Evolutionary conservation across 2,113 vertebrate species (phyloP).

Genomic region (Osmerus mordax): DNA sequence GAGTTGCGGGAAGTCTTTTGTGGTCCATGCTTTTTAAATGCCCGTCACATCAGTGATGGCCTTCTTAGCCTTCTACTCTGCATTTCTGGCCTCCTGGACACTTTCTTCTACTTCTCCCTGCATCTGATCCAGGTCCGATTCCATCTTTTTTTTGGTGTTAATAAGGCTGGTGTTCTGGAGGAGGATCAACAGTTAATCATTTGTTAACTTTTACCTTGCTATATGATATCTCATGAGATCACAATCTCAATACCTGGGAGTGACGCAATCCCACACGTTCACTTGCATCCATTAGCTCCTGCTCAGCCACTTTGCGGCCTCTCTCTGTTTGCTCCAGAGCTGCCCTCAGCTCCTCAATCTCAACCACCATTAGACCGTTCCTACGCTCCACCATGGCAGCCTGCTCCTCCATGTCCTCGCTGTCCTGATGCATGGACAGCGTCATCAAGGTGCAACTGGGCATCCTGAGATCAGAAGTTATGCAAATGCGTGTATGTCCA

Average conservation of each 20-base stretch:
- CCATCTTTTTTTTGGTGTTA: slow-evolving; percentile 52
- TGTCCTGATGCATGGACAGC: too few species aligned
- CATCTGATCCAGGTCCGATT: slow-evolving; percentile 48
- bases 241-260: too few species aligned
- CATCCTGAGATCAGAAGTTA: too few species aligned
- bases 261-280: too few species aligned
- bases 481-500: too few species aligned
- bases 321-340: slow-evolving; percentile 78
- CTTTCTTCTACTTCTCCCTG: slow-evolving; percentile 58
- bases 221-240: too few species aligned
- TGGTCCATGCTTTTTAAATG: too few species aligned
- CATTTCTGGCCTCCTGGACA: slow-evolving; percentile 48
- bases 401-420: slow-evolving; percentile 75
- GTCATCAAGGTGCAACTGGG: too few species aligned
- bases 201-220: too few species aligned
- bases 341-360: slow-evolving; percentile 73
- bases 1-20: too few species aligned
- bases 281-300: slow-evolving; percentile 72
- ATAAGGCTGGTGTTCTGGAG: slow-evolving; percentile 57
- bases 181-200: too few species aligned
- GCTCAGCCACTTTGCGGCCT: slow-evolving; percentile 74
- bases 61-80: slow-evolving; percentile 60
- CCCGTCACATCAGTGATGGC: slow-evolving; percentile 54
- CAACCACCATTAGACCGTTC: slow-evolving; percentile 70
- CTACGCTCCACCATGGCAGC: slow-evolving; percentile 77